phyloP scores from a whole-genome alignment of 2,113 vertebrate species.

The Pelobates fuscus region DNA sequence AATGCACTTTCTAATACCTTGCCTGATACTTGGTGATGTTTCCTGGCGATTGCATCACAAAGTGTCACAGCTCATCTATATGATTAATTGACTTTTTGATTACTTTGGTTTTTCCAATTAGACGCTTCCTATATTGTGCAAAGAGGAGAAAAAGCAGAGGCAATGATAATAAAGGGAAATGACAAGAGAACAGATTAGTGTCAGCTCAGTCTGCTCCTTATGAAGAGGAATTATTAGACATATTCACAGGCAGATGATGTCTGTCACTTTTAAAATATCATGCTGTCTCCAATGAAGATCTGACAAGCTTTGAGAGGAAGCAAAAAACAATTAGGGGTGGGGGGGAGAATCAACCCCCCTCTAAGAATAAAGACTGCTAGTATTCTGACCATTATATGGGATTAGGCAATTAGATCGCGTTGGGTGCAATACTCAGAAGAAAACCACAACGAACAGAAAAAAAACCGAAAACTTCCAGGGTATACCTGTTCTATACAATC shows the following conservation, averaged over 20 bases:
- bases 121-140: slow-evolving; percentile 56
- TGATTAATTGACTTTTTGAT: slow-evolving; percentile 76
- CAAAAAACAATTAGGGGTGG: slow-evolving; percentile 47
- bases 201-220: slow-evolving; percentile 59
- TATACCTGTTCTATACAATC: too few relatives aligned
- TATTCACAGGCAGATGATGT: slow-evolving; percentile 63
- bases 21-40: slow-evolving; percentile 49
- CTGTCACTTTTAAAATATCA: slow-evolving; percentile 64
- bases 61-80: slow-evolving; percentile 59
- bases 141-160: slow-evolving; percentile 56
- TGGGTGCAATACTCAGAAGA: not conserved
- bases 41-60: slow-evolving; percentile 61
- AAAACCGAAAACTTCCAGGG: not conserved
- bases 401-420: not conserved
- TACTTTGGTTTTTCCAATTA: slow-evolving; percentile 67
- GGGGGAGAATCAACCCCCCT: too few relatives aligned
- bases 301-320: slow-evolving; percentile 54
- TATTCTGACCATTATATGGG: not conserved
- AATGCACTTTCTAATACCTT: slow-evolving; percentile 58
- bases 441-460: not conserved
- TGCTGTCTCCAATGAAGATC: slow-evolving; percentile 54
- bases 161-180: slow-evolving; percentile 63
- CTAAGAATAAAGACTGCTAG: slow-evolving; percentile 54
- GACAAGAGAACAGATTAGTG: slow-evolving; percentile 66
- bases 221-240: slow-evolving; percentile 60